Conservation (phyloP, 2,888 invertebrate species). For the Aspidiotus rigidus region DNA sequence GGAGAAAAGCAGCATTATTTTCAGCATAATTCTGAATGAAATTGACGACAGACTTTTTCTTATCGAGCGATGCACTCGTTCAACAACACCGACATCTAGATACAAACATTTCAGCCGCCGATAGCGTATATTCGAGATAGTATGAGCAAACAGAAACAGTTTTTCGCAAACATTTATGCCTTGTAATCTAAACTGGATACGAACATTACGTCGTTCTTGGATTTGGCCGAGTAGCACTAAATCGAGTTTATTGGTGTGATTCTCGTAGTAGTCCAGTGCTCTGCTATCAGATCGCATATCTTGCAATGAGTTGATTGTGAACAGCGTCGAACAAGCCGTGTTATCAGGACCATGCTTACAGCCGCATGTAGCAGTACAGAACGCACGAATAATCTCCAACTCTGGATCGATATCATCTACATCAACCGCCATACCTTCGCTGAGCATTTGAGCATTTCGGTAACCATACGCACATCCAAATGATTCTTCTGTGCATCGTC, state of each 20-base stretch:
- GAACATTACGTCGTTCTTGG: too few relatives aligned
- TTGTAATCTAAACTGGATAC: too few relatives aligned
- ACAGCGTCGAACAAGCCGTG: not conserved
- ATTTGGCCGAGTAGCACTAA: not conserved
- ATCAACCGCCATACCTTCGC: too few relatives aligned
- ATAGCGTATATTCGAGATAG: not conserved
- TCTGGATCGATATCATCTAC: too few relatives aligned
- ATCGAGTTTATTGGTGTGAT: not conserved
- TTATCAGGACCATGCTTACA: not conserved
- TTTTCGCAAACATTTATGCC: too few relatives aligned
- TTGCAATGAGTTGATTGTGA: not conserved
- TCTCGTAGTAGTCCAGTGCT: not conserved
- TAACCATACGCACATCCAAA: too few relatives aligned
- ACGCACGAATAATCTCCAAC: not conserved
- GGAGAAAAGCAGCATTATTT: not conserved
- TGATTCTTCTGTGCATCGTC: too few relatives aligned
- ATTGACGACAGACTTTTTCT: not conserved
- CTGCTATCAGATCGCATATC: not conserved
- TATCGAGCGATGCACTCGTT: not conserved
- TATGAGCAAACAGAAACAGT: not conserved
- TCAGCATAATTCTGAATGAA: not conserved
- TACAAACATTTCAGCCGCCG: not conserved
- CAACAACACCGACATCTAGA: not conserved
- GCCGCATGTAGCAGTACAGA: not conserved
- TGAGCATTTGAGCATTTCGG: too few relatives aligned